phyloP scores from a whole-genome alignment of 2,888 invertebrate species.

The Apamea sordens region DNA sequence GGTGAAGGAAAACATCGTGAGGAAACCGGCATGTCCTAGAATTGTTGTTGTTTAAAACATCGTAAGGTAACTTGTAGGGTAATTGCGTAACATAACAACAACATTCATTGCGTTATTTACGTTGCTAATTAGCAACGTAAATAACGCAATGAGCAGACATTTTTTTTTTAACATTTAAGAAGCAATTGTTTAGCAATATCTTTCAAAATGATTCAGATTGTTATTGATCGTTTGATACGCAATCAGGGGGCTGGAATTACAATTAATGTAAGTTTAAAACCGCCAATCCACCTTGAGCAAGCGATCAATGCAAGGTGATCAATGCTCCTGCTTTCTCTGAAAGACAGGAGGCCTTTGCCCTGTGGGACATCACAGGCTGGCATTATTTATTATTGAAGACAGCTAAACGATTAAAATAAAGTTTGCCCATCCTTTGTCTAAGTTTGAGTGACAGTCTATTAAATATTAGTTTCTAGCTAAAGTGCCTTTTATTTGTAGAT shows the following conservation, averaged over 20 bases:
- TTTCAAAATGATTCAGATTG: too few species aligned
- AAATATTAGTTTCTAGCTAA: background rate
- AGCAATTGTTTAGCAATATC: too few species aligned
- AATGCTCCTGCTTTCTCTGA: background rate
- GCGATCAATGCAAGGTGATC: background rate
- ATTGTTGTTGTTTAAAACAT: background rate
- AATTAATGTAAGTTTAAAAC: background rate
- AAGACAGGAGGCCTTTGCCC: background rate
- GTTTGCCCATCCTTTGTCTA: background rate
- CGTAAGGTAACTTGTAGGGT: background rate
- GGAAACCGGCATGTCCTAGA: too few species aligned
- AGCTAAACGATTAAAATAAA: background rate
- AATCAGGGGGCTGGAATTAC: too few species aligned
- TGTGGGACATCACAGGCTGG: too few species aligned
- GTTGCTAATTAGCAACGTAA: too few species aligned
- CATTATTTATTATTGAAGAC: background rate
- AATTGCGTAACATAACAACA: too few species aligned
- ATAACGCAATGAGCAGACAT: too few species aligned
- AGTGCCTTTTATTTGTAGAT: constrained; percentile 8
- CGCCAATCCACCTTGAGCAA: background rate
- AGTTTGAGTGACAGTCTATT: constrained; percentile 11
- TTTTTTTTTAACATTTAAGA: too few species aligned
- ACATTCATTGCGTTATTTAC: too few species aligned
- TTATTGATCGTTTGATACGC: too few species aligned
- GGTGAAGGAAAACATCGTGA: too few species aligned